Evolutionary conservation across 2,888 invertebrate species (phyloP).

Genomic region (Drosophila demipolita): DNA sequence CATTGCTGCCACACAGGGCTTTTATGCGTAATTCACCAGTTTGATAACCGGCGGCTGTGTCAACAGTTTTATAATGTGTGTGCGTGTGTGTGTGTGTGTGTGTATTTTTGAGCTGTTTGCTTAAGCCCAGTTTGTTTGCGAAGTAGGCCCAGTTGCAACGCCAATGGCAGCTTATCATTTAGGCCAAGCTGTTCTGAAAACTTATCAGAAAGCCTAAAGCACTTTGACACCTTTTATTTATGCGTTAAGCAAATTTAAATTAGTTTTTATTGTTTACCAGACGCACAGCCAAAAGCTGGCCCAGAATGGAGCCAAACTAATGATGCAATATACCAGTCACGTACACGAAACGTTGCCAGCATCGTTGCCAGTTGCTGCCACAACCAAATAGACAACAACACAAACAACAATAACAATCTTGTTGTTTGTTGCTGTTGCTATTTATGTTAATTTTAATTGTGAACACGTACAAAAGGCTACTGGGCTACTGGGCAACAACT

Average conservation of each 20-base stretch:
- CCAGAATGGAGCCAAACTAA: conserved; percentile 57
- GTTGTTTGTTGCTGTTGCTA: conserved; percentile 45
- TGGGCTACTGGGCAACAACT: conserved; percentile 45
- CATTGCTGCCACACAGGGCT: conserved; percentile 24
- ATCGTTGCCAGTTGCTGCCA: conserved; percentile 61
- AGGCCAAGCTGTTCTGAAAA: conserved; percentile 33
- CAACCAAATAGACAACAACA: conserved; percentile 44
- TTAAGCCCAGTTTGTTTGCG: conserved; percentile 45
- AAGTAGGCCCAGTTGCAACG: conserved; percentile 42
- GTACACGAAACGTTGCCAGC: conserved; percentile 58
- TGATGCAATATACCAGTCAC: conserved; percentile 75
- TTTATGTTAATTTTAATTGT: conserved; percentile 76
- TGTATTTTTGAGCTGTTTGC: neutral
- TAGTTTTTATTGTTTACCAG: conserved; percentile 75
- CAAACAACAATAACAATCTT: conserved; percentile 21
- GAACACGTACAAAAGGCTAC: conserved; percentile 68
- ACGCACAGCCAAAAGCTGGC: conserved; percentile 24
- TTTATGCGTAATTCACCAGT: conserved; percentile 43
- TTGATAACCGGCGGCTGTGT: conserved; percentile 46
- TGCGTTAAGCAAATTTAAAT: conserved; percentile 78
- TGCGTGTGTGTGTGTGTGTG: conserved; percentile 23
- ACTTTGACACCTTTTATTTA: conserved; percentile 75
- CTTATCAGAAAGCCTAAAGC: conserved; percentile 52
- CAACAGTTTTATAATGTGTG: conserved; percentile 35
- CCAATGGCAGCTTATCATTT: conserved; percentile 43